Conservation (phyloP, 2,797 vertebrate genomes). For the Molothrus aeneus region DNA sequence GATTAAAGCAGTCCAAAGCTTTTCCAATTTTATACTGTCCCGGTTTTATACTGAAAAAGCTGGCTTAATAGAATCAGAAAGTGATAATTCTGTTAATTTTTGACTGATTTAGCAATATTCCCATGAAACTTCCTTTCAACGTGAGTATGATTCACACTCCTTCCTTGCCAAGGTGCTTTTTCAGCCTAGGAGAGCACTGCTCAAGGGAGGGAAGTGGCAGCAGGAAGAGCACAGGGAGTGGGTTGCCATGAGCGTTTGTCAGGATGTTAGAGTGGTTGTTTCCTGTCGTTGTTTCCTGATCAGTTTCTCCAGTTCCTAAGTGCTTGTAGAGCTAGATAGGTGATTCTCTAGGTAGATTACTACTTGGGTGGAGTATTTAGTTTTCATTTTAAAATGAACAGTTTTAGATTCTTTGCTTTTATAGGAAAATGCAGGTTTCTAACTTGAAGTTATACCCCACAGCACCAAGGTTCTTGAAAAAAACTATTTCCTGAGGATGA, state of each 20-base stretch:
- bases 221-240: background rate
- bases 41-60: background rate
- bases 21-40: background rate
- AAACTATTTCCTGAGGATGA: background rate
- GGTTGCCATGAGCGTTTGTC: background rate
- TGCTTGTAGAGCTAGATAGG: background rate
- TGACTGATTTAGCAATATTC: background rate
- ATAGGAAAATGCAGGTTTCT: background rate
- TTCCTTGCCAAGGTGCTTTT: background rate
- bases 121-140: background rate
- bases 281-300: background rate
- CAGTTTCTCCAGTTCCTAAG: background rate
- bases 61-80: background rate
- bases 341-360: background rate
- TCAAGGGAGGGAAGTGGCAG: background rate
- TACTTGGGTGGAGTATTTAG: background rate
- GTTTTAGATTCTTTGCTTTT: background rate
- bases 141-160: too few species aligned
- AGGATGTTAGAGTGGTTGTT: background rate
- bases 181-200: background rate
- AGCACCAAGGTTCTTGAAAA: background rate
- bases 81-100: background rate
- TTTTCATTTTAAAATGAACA: background rate
- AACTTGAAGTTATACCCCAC: background rate
- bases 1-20: background rate